A percentile compares a stretch with the other conserved stretches of the same genome.
These are phyloP conservation scores for Ctena decussata DNA, from an alignment of 2,888 invertebrate genomes.

Conservation along the genomic window DNA sequence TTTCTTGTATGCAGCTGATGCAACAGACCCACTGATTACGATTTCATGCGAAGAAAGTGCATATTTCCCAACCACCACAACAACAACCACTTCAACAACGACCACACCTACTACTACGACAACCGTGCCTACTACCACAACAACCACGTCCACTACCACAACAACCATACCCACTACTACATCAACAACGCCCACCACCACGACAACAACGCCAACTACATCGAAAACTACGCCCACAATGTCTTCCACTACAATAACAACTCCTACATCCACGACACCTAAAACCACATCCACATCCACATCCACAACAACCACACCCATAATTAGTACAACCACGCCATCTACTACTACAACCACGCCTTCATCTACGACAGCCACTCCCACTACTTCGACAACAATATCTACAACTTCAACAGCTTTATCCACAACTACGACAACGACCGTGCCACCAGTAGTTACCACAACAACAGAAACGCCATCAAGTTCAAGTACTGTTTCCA, in stretches of 20 bases:
- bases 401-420: neutral
- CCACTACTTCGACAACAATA: neutral
- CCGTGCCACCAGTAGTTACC: neutral
- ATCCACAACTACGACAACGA: slow-evolving; percentile 5
- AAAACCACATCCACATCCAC: neutral
- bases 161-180: neutral
- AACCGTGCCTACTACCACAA: neutral
- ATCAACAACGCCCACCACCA: neutral
- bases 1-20: neutral
- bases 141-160: slow-evolving; percentile 4
- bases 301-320: neutral
- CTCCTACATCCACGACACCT: neutral
- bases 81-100: slow-evolving; percentile 10
- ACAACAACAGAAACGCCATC: neutral
- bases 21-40: neutral
- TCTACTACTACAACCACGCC: neutral
- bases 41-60: slow-evolving; percentile 17
- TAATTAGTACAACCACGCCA: neutral
- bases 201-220: neutral
- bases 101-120: slow-evolving; percentile 8
- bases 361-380: neutral
- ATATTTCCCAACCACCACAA: slow-evolving; percentile 19
- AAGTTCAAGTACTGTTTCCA: neutral
- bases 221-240: slow-evolving; percentile 4
- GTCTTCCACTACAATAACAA: neutral